These are phyloP conservation scores for Nymphalis c-album DNA, from an alignment of 2,888 invertebrate genomes.

Conservation along the genomic window DNA sequence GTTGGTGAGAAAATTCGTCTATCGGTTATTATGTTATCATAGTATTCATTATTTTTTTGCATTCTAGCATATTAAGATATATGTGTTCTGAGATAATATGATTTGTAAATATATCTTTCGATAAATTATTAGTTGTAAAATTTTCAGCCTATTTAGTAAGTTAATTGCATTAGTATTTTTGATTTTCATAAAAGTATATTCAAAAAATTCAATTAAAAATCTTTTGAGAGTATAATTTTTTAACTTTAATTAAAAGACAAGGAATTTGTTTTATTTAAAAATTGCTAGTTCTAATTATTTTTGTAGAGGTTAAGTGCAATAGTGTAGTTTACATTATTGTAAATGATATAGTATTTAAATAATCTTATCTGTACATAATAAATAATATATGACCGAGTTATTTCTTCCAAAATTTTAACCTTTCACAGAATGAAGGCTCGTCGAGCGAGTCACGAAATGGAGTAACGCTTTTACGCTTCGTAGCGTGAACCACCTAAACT, in stretches of 20 bases:
- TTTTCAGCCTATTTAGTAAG: background rate
- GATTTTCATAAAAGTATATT: no score
- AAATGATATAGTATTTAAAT: no score
- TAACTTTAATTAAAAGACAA: no score
- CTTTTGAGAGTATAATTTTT: no score
- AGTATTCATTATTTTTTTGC: slow-evolving; percentile 34
- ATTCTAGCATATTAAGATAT: slow-evolving; percentile 12
- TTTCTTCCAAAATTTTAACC: background rate
- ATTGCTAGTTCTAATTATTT: no score
- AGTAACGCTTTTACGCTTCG: background rate
- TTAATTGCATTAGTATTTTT: background rate
- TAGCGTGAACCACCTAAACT: slow-evolving; percentile 9
- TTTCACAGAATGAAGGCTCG: slow-evolving; percentile 11
- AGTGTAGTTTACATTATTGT: no score
- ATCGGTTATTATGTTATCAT: slow-evolving; percentile 50
- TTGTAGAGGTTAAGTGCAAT: no score
- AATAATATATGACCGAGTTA: no score
- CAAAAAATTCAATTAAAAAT: no score
- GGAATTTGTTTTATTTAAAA: no score
- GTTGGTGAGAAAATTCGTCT: slow-evolving; percentile 69
- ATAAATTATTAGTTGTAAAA: background rate
- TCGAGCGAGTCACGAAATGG: slow-evolving; percentile 4
- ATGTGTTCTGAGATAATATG: background rate
- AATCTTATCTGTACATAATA: no score
- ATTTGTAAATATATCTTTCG: background rate